These are phyloP conservation scores for Macaria notata DNA, from an alignment of 2,888 invertebrate species.

Conservation along the genomic window DNA sequence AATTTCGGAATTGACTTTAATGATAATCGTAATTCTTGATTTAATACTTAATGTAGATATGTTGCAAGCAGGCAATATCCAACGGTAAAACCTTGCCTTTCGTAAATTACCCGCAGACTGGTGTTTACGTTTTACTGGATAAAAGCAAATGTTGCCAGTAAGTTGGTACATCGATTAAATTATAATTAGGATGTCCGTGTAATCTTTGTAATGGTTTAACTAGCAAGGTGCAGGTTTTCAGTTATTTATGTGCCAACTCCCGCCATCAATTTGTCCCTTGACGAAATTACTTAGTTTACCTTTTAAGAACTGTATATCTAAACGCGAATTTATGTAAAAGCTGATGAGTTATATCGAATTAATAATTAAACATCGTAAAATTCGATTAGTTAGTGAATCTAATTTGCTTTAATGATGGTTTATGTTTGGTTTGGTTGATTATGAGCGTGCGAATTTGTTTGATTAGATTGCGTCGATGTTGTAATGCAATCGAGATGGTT, in stretches of 20 bases:
- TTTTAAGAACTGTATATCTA: background rate
- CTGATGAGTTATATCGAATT: conserved; percentile 4
- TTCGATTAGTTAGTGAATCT: conserved; percentile 8
- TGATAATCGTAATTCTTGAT: conserved; percentile 36
- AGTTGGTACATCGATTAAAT: conserved; percentile 25
- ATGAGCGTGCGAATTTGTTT: conserved; percentile 29
- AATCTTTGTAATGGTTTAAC: conserved; percentile 24
- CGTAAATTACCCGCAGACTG: conserved; percentile 22
- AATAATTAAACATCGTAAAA: conserved; percentile 14
- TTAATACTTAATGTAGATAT: conserved; percentile 34
- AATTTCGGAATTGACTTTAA: conserved; percentile 47
- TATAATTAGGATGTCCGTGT: conserved; percentile 26
- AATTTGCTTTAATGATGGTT: conserved; percentile 7
- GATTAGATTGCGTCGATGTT: conserved; percentile 27
- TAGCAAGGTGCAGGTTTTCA: conserved; percentile 22
- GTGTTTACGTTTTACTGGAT: conserved; percentile 21
- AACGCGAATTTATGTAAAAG: conserved; percentile 3
- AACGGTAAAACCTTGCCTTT: conserved; percentile 21
- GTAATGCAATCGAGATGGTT: conserved; percentile 32
- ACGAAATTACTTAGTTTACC: conserved; percentile 6
- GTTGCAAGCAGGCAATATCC: conserved; percentile 27
- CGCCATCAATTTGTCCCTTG: conserved; percentile 10
- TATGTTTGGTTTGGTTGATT: background rate
- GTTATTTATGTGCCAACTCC: conserved; percentile 16
- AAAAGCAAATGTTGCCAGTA: conserved; percentile 17